These are phyloP conservation scores for Mesocentrotus franciscanus DNA, from an alignment of 53 echinoderm and acorn worm genomes.

Conservation along the genomic window DNA sequence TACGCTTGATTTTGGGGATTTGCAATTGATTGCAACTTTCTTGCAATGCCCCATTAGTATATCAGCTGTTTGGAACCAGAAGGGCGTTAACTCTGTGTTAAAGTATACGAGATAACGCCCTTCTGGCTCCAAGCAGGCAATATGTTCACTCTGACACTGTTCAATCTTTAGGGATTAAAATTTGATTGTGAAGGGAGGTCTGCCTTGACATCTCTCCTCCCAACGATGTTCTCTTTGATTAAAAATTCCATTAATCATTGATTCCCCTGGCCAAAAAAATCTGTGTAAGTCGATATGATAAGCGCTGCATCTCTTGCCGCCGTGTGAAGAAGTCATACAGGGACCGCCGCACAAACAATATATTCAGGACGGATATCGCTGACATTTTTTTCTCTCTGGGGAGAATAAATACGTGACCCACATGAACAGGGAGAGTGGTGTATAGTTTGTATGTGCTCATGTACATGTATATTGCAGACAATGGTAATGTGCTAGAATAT, in stretches of 20 bases:
- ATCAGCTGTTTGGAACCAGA: no score
- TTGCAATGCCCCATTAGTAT: no score
- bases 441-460: not conserved
- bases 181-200: not conserved
- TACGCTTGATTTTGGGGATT: no score
- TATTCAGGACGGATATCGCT: not conserved
- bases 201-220: not conserved
- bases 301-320: not conserved
- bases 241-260: conserved; percentile 46
- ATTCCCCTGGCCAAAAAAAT: not conserved
- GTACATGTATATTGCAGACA: not conserved
- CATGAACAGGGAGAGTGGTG: conserved; percentile 4
- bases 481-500: no score
- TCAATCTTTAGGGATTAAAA: not conserved
- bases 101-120: no score
- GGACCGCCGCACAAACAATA: not conserved
- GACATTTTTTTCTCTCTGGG: not conserved
- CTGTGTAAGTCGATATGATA: conserved; percentile 25
- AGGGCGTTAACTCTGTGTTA: no score
- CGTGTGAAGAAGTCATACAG: not conserved
- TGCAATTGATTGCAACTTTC: no score
- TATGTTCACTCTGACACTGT: not conserved
- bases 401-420: not conserved
- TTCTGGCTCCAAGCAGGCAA: no score
- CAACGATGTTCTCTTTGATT: not conserved